Base-by-base conservation (phyloP, 2,113 vertebrate genomes). In the Spheniscus mendiculus region DNA sequence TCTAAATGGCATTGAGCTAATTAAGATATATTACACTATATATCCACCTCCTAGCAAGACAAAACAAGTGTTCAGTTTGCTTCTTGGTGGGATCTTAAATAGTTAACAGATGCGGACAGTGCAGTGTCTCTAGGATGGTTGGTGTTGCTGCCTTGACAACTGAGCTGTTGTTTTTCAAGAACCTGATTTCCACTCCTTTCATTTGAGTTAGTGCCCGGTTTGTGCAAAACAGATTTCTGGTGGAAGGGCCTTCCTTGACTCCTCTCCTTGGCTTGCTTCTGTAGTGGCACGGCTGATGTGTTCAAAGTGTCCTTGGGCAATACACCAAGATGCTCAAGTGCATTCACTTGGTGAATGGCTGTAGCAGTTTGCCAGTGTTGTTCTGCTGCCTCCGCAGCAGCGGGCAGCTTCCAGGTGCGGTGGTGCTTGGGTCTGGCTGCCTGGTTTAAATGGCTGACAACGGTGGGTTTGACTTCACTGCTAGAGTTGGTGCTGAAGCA, bases 241-340 rank as follows among this genome's bases (percentile, higher is more conserved):
- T 70, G 12, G 74, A 26, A 94, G 3, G 53, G 23, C 36, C n/a
- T 90, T 71, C 34, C 63, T 72, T 80, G 23, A 11, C 22, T 81
- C 21, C 49, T 73, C 32, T 26, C 8, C 55, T 69, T 45, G n/a
- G 10, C 59, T 73, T 55, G 15, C 25, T 45, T 80, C 66, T 44
- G 30, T 18, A 20, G 71, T 22, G 30, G 11, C 1, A 1, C 15
- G 17, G 8, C 69, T 47, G 72, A 7, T 2, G 0, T 30, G 73
- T 80, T 36, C 73, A 17, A 49, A 11, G 34, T 36, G 30, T 70
- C 78, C 20, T 20, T 10, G 36, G n/a, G 29, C 34, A 42, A 16
- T 19, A 6, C 36, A 65, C 17, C 8, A 1, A 29, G 55, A 3
- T 50, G 11, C n/a, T 78, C 0, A 0, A 36, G 45, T 23, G 12